Conservation (phyloP, 2,797 vertebrate species). For the Orestias chungarensis region DNA sequence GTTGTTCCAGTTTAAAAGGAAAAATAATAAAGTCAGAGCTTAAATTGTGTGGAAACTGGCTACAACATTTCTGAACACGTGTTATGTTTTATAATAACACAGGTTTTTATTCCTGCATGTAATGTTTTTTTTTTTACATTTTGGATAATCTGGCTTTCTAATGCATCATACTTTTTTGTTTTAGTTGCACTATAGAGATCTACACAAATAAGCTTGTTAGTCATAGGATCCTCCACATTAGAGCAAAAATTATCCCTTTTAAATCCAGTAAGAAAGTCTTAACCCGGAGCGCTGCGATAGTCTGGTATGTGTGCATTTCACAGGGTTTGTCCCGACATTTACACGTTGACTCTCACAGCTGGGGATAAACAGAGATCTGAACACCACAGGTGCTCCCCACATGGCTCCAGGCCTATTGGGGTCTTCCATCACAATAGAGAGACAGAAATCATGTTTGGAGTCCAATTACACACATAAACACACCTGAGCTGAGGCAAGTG, state of each 20-base stretch:
- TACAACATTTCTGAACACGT: not conserved
- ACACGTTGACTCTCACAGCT: conserved; percentile 39
- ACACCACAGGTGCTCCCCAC: conserved; percentile 36
- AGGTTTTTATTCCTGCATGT: not conserved
- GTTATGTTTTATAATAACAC: not conserved
- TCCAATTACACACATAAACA: conserved; percentile 62
- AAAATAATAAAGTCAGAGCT: not conserved
- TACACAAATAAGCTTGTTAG: not conserved
- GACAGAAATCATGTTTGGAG: conserved; percentile 57
- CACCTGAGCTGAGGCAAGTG: conserved; percentile 46
- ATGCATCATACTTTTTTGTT: not conserved
- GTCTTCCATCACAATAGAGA: conserved; percentile 50
- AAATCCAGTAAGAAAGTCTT: conserved; percentile 11
- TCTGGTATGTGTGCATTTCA: conserved; percentile 33
- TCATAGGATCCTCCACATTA: conserved; percentile 3
- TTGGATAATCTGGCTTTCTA: not conserved
- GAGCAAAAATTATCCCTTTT: not conserved
- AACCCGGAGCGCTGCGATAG: conserved; percentile 2
- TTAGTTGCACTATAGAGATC: not conserved
- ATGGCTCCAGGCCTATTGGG: conserved; percentile 47
- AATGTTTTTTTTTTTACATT: not conserved
- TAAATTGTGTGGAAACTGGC: not conserved
- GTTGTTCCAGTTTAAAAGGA: not conserved
- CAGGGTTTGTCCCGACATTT: conserved; percentile 35
- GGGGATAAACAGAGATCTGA: conserved; percentile 46